Conservation (phyloP, 1,140 invertebrate species). For the Papilio polyxenes region DNA sequence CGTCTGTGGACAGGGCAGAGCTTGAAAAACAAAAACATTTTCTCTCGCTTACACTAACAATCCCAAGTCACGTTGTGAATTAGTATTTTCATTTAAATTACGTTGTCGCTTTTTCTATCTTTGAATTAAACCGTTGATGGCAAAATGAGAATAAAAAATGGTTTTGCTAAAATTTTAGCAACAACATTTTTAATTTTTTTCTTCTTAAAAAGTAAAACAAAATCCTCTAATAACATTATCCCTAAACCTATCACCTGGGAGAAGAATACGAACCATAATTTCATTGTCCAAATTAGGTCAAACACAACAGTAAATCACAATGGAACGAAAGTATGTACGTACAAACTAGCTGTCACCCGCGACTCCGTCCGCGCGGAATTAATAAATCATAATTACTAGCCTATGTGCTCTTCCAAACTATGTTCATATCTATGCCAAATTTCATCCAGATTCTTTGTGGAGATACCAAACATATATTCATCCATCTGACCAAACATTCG, state of each 20-base stretch:
- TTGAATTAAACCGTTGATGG: not conserved
- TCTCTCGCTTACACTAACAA: conserved; percentile 26
- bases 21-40: conserved; percentile 37
- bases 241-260: not conserved
- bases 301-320: too few relatives aligned
- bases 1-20: conserved; percentile 41
- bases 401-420: too few relatives aligned
- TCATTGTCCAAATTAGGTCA: not conserved
- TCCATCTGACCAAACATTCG: too few relatives aligned
- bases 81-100: conserved; percentile 22
- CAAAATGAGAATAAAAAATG: not conserved
- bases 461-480: too few relatives aligned
- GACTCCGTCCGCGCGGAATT: too few relatives aligned
- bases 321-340: too few relatives aligned
- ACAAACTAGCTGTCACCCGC: too few relatives aligned
- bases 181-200: not conserved
- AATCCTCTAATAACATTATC: not conserved
- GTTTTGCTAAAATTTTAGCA: not conserved
- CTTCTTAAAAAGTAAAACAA: too few relatives aligned
- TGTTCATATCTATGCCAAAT: too few relatives aligned
- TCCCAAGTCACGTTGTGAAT: conserved; percentile 15
- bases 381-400: too few relatives aligned
- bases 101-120: not conserved
- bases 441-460: too few relatives aligned
- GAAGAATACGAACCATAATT: not conserved